Evolutionary conservation across 2,888 invertebrate species (phyloP).

Genomic region (Junonia oenone): DNA sequence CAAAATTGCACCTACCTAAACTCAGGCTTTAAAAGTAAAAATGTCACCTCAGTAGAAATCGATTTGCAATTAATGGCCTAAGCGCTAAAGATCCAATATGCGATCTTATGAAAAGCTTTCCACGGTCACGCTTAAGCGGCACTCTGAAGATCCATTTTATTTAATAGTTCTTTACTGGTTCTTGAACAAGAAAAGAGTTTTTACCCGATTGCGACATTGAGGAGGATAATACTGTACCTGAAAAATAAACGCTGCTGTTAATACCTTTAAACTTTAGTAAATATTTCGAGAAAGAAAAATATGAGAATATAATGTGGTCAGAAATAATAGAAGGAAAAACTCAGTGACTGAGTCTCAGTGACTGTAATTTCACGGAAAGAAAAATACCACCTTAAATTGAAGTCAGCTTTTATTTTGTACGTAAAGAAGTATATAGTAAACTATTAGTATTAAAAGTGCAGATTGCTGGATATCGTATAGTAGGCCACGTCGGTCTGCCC

Average conservation of each 20-base stretch:
- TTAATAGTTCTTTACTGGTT: not conserved
- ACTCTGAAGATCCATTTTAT: not conserved
- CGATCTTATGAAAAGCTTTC: not conserved
- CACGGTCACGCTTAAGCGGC: not conserved
- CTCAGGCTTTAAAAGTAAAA: not conserved
- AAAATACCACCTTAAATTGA: no score
- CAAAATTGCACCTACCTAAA: not conserved
- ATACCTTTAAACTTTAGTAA: no score
- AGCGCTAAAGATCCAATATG: not conserved
- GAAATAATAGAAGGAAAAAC: no score
- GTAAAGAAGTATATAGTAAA: not conserved
- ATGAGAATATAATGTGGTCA: no score
- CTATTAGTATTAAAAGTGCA: not conserved
- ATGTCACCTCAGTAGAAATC: not conserved
- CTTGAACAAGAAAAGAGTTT: not conserved
- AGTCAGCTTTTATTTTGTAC: not conserved
- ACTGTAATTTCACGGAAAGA: no score
- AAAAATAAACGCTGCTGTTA: no score
- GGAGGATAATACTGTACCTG: no score
- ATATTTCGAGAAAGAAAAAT: no score
- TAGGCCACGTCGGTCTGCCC: constrained; percentile 5
- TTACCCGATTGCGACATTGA: not conserved
- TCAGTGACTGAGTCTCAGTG: no score
- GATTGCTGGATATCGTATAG: not conserved
- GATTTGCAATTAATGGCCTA: not conserved